Evolutionary conservation across 2,888 invertebrate genomes (phyloP).

Genomic region (Agrotis clavis): DNA sequence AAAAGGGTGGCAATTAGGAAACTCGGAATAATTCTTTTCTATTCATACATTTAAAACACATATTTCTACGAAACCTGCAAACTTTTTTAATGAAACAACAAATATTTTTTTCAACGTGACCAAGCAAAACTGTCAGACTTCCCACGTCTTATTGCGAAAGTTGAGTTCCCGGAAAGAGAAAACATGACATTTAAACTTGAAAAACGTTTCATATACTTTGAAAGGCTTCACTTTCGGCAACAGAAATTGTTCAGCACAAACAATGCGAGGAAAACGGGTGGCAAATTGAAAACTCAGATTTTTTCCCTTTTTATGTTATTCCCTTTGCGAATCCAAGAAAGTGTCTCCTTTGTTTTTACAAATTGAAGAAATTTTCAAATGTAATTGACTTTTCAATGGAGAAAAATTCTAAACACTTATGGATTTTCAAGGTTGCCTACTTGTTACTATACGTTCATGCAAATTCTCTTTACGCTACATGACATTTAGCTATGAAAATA

Average conservation of each 20-base stretch:
- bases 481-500: neutral
- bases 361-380: neutral
- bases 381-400: neutral
- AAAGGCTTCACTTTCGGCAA: neutral
- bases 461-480: neutral
- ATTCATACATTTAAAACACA: no score
- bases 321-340: neutral
- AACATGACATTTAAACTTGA: neutral
- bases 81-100: neutral
- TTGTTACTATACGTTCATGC: neutral
- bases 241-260: conserved; percentile 1
- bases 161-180: neutral
- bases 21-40: neutral
- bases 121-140: neutral
- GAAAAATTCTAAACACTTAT: neutral
- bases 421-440: neutral
- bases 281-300: neutral
- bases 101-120: neutral
- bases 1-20: neutral
- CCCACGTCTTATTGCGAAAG: neutral
- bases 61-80: neutral
- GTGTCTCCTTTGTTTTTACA: neutral
- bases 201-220: neutral
- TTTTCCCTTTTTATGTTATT: neutral
- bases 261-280: neutral